Conservation (phyloP, 1,140 invertebrate genomes). For the Andrena cerasifolii region DNA sequence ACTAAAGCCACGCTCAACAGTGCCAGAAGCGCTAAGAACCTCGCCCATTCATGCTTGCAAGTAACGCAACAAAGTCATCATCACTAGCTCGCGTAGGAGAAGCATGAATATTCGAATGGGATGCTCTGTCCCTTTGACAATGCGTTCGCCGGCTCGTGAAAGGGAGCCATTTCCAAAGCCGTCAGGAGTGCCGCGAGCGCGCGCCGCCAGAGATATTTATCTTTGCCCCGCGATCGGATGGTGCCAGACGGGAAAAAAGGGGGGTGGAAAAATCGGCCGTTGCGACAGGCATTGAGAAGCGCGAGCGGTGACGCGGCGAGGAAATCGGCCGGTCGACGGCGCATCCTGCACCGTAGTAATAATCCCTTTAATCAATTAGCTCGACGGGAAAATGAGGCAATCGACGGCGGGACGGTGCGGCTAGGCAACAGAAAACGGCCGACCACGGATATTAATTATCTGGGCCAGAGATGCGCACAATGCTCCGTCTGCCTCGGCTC, state of each 20-base stretch:
- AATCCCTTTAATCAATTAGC: constrained; percentile 75
- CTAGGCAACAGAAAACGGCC: constrained; percentile 54
- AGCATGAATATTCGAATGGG: too few relatives aligned
- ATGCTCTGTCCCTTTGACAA: background rate
- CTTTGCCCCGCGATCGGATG: background rate
- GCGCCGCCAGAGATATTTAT: background rate
- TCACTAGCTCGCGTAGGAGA: too few relatives aligned
- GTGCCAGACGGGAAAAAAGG: too few relatives aligned
- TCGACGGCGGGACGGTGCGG: constrained; percentile 23
- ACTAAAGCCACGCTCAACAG: too few relatives aligned
- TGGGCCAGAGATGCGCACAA: constrained; percentile 72
- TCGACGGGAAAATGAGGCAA: constrained; percentile 62
- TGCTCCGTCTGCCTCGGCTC: constrained; percentile 37
- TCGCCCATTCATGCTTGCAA: too few relatives aligned
- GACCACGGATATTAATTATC: constrained; percentile 76
- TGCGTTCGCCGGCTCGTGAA: background rate
- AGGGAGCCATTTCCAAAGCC: background rate
- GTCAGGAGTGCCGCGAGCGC: background rate
- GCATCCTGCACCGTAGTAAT: constrained; percentile 58
- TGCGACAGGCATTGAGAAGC: constrained; percentile 38
- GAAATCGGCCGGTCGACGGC: constrained; percentile 47
- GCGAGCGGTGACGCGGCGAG: constrained; percentile 33
- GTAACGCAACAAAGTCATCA: too few relatives aligned
- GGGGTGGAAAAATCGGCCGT: constrained; percentile 40
- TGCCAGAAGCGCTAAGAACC: too few relatives aligned